These are phyloP conservation scores for Orycteropus afer DNA, from an alignment of 2,113 vertebrate genomes.

Conservation along the genomic window DNA sequence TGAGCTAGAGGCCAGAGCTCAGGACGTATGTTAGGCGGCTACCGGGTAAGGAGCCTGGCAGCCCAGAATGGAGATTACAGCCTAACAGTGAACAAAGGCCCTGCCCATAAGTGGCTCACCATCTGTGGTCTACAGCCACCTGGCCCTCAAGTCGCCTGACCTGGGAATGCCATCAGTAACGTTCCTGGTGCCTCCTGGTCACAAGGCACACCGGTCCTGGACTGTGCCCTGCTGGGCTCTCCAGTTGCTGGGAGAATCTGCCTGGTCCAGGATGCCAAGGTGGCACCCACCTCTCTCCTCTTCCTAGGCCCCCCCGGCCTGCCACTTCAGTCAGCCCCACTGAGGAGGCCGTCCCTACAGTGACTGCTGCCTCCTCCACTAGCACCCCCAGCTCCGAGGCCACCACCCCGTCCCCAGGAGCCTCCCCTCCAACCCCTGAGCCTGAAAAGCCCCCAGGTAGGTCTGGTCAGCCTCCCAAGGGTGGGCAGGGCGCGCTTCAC, in stretches of 20 bases:
- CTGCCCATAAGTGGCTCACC: not conserved
- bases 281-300: not conserved
- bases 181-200: too few species aligned
- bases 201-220: not conserved
- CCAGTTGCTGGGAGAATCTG: not conserved
- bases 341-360: constrained; percentile 55
- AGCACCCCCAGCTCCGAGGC: constrained; percentile 54
- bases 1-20: not conserved
- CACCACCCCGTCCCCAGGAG: constrained; percentile 15
- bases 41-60: not conserved
- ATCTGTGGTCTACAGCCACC: accelerated
- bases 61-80: not conserved
- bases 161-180: too few species aligned
- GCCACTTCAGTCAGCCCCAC: constrained; percentile 29
- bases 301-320: constrained; percentile 75
- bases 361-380: constrained; percentile 55
- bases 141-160: not conserved
- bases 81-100: too few species aligned
- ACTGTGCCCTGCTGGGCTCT: not conserved
- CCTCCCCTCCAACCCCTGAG: constrained; percentile 53
- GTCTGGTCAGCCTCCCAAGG: not conserved
- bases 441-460: constrained; percentile 69
- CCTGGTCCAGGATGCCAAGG: not conserved
- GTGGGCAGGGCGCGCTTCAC: not conserved
- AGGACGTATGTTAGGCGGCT: not conserved